These are phyloP conservation scores for Dexiosoma caninum DNA, from an alignment of 2,888 invertebrate species.

Conservation along the genomic window DNA sequence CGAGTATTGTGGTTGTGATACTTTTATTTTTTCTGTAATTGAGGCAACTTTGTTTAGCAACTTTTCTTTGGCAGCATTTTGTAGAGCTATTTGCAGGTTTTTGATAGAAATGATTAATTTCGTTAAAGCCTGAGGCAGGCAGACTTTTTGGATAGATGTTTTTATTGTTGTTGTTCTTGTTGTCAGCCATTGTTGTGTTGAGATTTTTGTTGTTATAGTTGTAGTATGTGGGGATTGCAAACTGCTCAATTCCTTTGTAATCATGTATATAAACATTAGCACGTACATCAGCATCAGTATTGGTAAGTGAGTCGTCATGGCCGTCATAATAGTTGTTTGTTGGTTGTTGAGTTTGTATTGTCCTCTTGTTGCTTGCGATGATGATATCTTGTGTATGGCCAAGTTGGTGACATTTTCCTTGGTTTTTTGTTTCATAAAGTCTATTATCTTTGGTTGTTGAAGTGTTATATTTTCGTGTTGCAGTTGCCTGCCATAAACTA, in stretches of 20 bases:
- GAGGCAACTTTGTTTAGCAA: conserved; percentile 61
- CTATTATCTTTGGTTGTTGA: conserved; percentile 31
- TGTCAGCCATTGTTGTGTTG: conserved; percentile 43
- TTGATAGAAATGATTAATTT: conserved; percentile 19
- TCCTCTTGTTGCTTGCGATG: conserved; percentile 31
- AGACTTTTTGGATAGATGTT: conserved; percentile 15
- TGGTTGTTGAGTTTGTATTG: conserved; percentile 43
- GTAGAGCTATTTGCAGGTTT: conserved; percentile 55
- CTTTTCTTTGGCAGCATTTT: conserved; percentile 65
- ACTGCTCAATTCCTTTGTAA: conserved; percentile 59
- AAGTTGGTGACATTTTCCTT: conserved; percentile 38
- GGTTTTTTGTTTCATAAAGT: not conserved
- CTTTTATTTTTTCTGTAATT: conserved; percentile 29
- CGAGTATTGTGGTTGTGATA: conserved; percentile 58
- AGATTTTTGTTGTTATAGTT: conserved; percentile 27
- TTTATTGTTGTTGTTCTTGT: conserved; percentile 47
- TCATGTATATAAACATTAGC: conserved; percentile 36
- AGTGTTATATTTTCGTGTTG: conserved; percentile 16
- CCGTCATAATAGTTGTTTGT: not conserved
- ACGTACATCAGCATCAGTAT: conserved; percentile 16
- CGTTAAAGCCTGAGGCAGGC: conserved; percentile 37
- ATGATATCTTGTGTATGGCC: not conserved
- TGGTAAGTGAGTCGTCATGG: not conserved
- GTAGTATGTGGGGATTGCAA: conserved; percentile 48
- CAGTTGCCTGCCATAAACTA: conserved; percentile 19